A percentile compares a stretch with the other conserved stretches of the same genome.
Conservation (phyloP, 2,797 vertebrate genomes). For the Emydoidea blandingii region DNA sequence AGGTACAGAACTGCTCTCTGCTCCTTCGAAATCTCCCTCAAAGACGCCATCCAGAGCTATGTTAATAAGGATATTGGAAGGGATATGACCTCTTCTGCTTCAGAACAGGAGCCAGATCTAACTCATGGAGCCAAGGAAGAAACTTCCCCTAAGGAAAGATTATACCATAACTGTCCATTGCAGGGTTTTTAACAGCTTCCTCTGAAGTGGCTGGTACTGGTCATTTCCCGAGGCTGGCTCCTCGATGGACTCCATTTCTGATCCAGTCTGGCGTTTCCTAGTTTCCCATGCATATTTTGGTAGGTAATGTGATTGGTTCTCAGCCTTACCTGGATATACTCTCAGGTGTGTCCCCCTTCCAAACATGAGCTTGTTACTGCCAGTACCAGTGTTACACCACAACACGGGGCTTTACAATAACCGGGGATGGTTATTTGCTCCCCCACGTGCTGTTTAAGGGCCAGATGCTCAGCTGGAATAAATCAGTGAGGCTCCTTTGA, state of each 20-base stretch:
- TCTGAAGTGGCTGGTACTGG: neutral
- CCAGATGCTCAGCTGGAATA: neutral
- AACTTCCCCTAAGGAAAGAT: too few species aligned
- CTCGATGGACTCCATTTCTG: neutral
- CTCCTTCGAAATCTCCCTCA: too few species aligned
- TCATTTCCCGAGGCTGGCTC: neutral
- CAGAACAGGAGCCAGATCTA: too few species aligned
- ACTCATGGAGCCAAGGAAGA: too few species aligned
- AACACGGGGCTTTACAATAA: constrained; percentile 36
- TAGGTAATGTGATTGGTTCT: neutral
- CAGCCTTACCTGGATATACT: neutral
- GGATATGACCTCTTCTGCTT: too few species aligned
- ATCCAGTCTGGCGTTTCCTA: neutral
- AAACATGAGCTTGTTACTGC: neutral
- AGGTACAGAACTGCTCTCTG: too few species aligned
- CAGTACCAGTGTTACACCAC: constrained; percentile 8
- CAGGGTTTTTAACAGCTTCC: too few species aligned
- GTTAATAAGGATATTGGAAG: too few species aligned
- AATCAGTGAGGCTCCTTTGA: neutral
- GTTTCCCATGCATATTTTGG: neutral
- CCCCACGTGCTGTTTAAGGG: neutral
- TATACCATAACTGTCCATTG: too few species aligned
- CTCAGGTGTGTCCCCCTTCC: neutral
- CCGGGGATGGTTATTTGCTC: constrained; percentile 24
- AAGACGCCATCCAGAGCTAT: too few species aligned